phyloP scores from a whole-genome alignment of 1,140 invertebrate genomes.

The Plutomurus gul region DNA sequence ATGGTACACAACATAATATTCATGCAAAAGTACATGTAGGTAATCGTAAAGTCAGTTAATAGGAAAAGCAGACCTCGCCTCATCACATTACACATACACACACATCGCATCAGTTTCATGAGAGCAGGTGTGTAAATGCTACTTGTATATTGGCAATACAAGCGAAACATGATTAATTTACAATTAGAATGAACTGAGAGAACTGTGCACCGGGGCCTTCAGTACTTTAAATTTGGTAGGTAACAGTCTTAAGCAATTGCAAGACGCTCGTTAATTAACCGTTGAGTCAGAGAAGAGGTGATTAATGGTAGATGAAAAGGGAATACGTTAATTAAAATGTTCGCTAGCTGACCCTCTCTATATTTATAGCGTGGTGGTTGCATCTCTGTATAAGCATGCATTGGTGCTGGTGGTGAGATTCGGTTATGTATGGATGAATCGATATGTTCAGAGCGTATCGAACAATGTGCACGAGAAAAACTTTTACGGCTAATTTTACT shows the following conservation, averaged over 20 bases:
- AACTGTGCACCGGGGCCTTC: no score
- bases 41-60: not conserved
- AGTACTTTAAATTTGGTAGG: not conserved
- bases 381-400: no score
- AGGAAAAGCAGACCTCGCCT: not conserved
- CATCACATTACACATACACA: not conserved
- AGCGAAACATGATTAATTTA: no score
- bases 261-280: conserved; percentile 23
- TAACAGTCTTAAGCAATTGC: not conserved
- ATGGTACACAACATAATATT: no score
- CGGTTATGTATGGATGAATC: no score
- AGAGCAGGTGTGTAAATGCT: not conserved
- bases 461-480: no score
- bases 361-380: not conserved
- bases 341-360: not conserved
- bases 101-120: not conserved
- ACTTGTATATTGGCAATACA: no score
- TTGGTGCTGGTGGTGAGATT: no score
- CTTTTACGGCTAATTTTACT: no score
- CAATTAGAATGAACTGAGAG: not conserved
- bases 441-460: no score
- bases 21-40: no score
- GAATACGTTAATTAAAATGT: conserved; percentile 25
- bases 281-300: conserved; percentile 19
- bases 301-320: conserved; percentile 20